Conservation (phyloP, 53 echinoderm and acorn worm species). For the Holothuria scabra region DNA sequence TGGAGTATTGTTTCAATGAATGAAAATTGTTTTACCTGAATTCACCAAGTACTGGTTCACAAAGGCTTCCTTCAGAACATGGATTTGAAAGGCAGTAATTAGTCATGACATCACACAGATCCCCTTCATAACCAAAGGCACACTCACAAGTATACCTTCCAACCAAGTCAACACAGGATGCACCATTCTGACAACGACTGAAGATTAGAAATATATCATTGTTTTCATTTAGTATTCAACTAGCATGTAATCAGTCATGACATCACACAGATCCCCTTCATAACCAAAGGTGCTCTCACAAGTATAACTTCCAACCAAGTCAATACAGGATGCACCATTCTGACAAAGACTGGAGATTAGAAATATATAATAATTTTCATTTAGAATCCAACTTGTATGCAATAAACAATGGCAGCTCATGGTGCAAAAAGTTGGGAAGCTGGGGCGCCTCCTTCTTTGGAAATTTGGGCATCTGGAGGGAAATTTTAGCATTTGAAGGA, state of each 20-base stretch:
- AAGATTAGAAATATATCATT: background rate
- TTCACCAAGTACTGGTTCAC: slow-evolving; percentile 3
- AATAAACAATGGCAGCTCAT: no score
- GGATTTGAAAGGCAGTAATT: slow-evolving; percentile 3
- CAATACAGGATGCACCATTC: slow-evolving; percentile 26
- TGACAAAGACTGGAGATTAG: background rate
- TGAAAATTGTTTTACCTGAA: background rate
- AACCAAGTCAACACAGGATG: slow-evolving; percentile 14
- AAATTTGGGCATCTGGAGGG: no score
- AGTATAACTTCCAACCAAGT: background rate
- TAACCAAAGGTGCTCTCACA: slow-evolving; percentile 23
- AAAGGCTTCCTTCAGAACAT: slow-evolving; percentile 11
- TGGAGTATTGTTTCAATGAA: no score
- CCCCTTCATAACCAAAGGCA: slow-evolving; percentile 4
- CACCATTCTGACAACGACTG: slow-evolving; percentile 15
- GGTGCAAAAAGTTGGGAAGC: no score
- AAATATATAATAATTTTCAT: no score
- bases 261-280: background rate
- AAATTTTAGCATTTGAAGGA: no score
- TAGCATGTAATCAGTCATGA: slow-evolving; percentile 1
- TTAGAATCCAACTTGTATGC: no score
- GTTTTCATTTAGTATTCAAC: background rate
- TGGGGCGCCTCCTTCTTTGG: no score
- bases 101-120: slow-evolving; percentile 2
- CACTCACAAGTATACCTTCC: slow-evolving; percentile 14